These are phyloP conservation scores for Dreissena polymorpha DNA, from an alignment of 1,140 invertebrate species.

Conservation along the genomic window DNA sequence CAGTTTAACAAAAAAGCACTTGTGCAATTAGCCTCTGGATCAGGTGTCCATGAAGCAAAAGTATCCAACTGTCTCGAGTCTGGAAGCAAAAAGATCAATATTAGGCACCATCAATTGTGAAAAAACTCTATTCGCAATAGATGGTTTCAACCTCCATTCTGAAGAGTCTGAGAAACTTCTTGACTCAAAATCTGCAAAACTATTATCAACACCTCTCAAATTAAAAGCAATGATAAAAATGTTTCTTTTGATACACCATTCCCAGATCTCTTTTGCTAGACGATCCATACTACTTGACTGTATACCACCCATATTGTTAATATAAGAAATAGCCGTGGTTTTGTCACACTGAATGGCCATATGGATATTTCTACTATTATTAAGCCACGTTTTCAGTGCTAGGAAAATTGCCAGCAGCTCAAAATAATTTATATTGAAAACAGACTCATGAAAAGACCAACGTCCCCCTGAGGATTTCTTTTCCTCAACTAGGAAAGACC, in stretches of 20 bases:
- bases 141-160: constrained; percentile 34
- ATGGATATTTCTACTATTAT: constrained; percentile 7
- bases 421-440: constrained; percentile 21
- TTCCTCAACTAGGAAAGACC: background rate
- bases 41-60: constrained; percentile 48
- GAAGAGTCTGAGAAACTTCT: constrained; percentile 44
- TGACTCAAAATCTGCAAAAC: constrained; percentile 46
- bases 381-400: background rate
- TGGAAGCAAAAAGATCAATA: constrained; percentile 57
- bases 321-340: constrained; percentile 49
- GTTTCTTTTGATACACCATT: constrained; percentile 45
- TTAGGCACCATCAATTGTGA: constrained; percentile 8
- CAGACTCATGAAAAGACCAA: constrained; percentile 6
- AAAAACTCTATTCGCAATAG: constrained; percentile 38
- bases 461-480: background rate
- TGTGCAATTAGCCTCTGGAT: constrained; percentile 38
- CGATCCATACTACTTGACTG: background rate
- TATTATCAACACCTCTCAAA: constrained; percentile 48
- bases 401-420: constrained; percentile 19
- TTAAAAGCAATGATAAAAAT: constrained; percentile 36
- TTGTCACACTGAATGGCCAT: constrained; percentile 11
- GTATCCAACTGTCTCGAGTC: constrained; percentile 42
- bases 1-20: constrained; percentile 37
- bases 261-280: constrained; percentile 33
- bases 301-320: constrained; percentile 46